These are phyloP conservation scores for Asobara japonica DNA, from an alignment of 1,140 invertebrate species.

Conservation along the genomic window DNA sequence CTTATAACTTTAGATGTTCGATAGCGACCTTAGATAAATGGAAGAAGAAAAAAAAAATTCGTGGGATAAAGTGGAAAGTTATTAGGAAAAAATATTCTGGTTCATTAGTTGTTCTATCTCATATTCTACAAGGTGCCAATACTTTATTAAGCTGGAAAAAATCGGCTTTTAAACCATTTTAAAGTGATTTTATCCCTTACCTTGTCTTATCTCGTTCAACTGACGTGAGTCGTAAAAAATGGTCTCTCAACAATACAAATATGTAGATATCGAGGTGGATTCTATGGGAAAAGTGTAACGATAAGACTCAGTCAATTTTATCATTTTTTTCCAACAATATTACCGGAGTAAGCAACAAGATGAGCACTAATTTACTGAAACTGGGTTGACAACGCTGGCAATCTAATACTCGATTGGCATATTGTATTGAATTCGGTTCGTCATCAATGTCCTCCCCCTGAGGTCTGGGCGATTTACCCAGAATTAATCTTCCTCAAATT, in stretches of 20 bases:
- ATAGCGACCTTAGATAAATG: too few relatives aligned
- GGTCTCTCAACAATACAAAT: background rate
- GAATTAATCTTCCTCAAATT: background rate
- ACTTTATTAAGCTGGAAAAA: too few relatives aligned
- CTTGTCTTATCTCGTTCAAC: too few relatives aligned
- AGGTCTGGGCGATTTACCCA: background rate
- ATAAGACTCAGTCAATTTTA: conserved; percentile 15
- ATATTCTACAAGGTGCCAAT: too few relatives aligned
- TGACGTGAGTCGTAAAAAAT: too few relatives aligned
- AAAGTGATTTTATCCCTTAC: too few relatives aligned
- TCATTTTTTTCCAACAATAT: conserved; percentile 24
- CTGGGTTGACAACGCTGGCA: background rate
- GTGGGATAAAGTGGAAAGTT: too few relatives aligned
- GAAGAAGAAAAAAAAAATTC: too few relatives aligned
- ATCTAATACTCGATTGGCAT: conserved; percentile 29
- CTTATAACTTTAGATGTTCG: too few relatives aligned
- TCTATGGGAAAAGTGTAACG: background rate
- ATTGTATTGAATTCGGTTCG: conserved; percentile 25
- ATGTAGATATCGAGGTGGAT: conserved; percentile 3
- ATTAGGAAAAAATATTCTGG: too few relatives aligned
- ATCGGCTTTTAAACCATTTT: too few relatives aligned
- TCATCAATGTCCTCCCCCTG: background rate
- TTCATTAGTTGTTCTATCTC: too few relatives aligned
- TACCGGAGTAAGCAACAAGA: conserved; percentile 30
- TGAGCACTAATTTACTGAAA: conserved; percentile 16